These are phyloP conservation scores for Telmatherina bonti DNA, from an alignment of 2,797 vertebrate genomes.

Conservation along the genomic window DNA sequence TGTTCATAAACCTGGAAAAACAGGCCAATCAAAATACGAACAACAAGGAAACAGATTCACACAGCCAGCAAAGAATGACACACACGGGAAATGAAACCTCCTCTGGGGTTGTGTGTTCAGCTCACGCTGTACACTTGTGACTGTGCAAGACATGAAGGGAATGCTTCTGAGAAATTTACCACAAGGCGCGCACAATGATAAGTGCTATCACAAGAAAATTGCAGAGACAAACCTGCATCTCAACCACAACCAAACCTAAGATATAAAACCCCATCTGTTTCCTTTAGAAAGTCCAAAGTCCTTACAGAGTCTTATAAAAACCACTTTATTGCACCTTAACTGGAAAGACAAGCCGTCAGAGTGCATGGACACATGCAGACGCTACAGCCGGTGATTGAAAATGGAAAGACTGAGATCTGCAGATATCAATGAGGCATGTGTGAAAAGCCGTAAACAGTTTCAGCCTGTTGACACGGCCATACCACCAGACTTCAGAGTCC, in stretches of 20 bases:
- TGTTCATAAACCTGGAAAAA: constrained; percentile 95
- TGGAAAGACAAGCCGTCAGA: background rate
- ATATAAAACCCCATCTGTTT: no score
- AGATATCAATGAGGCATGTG: background rate
- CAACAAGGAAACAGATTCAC: background rate
- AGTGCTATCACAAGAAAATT: background rate
- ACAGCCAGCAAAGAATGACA: background rate
- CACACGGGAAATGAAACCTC: background rate
- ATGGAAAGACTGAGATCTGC: background rate
- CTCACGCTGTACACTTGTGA: background rate
- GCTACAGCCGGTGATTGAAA: background rate
- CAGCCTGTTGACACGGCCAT: background rate
- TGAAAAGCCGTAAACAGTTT: background rate
- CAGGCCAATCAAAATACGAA: background rate
- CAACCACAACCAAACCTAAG: background rate
- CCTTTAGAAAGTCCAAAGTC: no score
- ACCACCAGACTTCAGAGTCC: background rate
- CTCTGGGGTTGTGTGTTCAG: background rate
- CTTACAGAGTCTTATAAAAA: no score
- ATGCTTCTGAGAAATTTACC: background rate
- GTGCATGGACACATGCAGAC: background rate
- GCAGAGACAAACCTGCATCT: background rate
- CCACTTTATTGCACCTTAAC: no score
- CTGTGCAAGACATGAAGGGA: background rate
- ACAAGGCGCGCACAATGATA: background rate